Evolutionary conservation across 2,113 vertebrate genomes (phyloP), one percentile per base, ranked within the genome.

Genomic region (Hippocampus guttulatus): DNA sequence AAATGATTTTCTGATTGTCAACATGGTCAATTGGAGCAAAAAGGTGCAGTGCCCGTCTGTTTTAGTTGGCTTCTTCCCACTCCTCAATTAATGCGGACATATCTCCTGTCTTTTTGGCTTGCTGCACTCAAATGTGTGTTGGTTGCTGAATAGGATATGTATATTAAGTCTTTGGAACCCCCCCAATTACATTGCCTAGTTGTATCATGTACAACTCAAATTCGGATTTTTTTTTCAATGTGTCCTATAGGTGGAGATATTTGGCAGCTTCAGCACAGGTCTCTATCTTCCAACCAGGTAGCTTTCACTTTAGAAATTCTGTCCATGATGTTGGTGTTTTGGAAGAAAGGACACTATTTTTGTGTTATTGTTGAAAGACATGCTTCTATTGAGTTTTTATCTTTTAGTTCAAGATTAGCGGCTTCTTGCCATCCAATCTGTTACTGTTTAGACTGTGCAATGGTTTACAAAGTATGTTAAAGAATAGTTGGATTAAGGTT

Each of bases 221-320:
- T 33, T 6, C 43, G 7, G 0, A 1, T 71, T 75, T 1, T 73
- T 51, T 73, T 38, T 0, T 0, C 6, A 65, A 38, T 71, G 2
- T 84, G 16, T 21, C 90, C 16, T 91, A 40, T 86, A 99, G 97
- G 96, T 99, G 77, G 95, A 98, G 89, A 96, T 99, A 90, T 99
- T 98, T 90, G 97, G 97, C 91, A 99, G 97, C 92, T 98, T 99
- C 87, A 98, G 96, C 85, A 99, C 97, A 60, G 96, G 96, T 57
- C 95, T 99, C 74, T 99, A 98, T 89, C 95, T 99, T 84, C 97
- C 97, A 66, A 98, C 97, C 71, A 99, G 97, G 97, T 99, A 91
- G 74, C 15, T 3, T 64, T 66, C 65, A 11, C 38, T 61, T 67
- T 20, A 52, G 2, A 61, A 1, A 9, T 7, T 64, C 52, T n/a